Evolutionary conservation across 2,797 vertebrate species (phyloP).

Genomic region (Rhinella marina): DNA sequence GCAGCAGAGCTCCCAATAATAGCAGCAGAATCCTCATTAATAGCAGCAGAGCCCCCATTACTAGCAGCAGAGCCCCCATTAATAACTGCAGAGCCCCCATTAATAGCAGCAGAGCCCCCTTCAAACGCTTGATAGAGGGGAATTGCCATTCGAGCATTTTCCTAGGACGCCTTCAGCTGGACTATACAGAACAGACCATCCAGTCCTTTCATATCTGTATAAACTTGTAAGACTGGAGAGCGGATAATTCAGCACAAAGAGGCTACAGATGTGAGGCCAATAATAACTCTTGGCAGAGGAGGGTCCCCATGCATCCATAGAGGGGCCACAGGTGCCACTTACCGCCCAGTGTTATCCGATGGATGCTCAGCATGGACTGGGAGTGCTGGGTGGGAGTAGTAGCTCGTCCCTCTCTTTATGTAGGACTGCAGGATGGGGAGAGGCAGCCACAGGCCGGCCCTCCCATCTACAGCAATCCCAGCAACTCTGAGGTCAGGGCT

Average conservation of each 20-base stretch:
- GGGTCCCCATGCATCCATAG: neutral
- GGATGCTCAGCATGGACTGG: constrained; percentile 14
- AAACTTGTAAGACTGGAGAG: neutral
- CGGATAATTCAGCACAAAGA: neutral
- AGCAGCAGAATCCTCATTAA: no score
- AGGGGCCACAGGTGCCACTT: neutral
- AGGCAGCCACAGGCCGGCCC: constrained; percentile 25
- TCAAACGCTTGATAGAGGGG: no score
- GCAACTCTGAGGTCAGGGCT: neutral
- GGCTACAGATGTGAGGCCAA: neutral
- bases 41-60: no score
- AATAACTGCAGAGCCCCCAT: no score
- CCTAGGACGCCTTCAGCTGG: neutral
- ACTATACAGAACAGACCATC: neutral
- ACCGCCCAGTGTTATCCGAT: neutral
- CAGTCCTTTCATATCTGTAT: neutral
- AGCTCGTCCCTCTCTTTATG: constrained; percentile 46
- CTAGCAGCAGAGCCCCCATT: no score
- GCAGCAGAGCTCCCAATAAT: no score
- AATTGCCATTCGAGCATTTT: no score
- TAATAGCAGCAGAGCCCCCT: no score
- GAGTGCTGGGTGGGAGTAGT: neutral
- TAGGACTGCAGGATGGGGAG: constrained; percentile 28
- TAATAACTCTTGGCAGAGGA: neutral
- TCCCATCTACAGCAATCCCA: neutral